A percentile compares a stretch with the other conserved stretches of the same genome.
Conservation (phyloP, 2,113 vertebrate species). For the Petromus typicus region DNA sequence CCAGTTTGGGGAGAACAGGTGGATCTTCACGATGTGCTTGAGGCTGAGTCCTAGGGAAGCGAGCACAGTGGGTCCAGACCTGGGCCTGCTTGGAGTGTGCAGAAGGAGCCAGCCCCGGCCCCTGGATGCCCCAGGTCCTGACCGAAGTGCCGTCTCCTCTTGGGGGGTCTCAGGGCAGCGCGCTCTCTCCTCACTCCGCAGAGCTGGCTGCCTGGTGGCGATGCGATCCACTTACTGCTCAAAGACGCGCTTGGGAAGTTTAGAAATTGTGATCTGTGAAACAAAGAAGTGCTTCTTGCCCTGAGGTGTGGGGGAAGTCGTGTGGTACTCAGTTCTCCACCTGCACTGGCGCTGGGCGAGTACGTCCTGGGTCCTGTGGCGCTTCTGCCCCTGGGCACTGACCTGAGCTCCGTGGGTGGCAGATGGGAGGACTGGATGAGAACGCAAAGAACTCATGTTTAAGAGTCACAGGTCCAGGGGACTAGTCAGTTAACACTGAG, state of each 20-base stretch:
- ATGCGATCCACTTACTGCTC: fast-evolving
- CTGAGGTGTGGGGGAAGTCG: fast-evolving
- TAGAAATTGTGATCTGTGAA: neutral
- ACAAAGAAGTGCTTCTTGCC: neutral
- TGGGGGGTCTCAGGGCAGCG: neutral
- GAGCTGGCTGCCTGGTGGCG: neutral
- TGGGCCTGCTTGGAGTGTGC: neutral
- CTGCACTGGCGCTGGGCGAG: no score
- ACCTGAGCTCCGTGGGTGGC: no score
- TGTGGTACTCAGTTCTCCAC: fast-evolving
- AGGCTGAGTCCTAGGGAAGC: neutral
- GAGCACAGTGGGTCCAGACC: neutral
- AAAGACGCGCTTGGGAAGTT: neutral
- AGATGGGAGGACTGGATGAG: no score
- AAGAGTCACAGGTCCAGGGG: neutral
- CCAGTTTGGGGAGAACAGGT: neutral
- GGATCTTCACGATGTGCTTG: neutral
- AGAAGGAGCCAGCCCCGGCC: neutral
- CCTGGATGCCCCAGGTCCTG: neutral
- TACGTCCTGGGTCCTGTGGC: no score
- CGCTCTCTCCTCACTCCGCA: fast-evolving
- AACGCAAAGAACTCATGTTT: no score
- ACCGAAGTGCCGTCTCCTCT: neutral
- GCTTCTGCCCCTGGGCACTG: no score
- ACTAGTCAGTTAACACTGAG: neutral